Base-by-base conservation (phyloP, 2,113 vertebrate genomes). In the Hyla sarda region DNA sequence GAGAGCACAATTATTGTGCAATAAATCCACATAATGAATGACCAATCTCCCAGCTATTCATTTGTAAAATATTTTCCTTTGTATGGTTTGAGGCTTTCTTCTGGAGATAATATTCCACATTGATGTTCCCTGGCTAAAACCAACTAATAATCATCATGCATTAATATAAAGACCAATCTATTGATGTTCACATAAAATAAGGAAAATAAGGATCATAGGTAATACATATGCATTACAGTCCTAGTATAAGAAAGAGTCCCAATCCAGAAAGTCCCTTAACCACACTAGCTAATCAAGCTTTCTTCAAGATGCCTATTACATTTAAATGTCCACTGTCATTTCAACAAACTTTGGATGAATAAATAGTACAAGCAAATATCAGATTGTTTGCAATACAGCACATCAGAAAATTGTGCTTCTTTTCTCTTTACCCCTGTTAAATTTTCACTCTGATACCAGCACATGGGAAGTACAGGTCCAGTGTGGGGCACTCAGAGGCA, bases 21-120 rank as follows among this genome's bases (percentile, higher is more conserved):
- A 77, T 84, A 84, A 84, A 84, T 84, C 72, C 83, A 84, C 56
- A 84, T 84, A 76, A 84, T 84, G 72, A 84, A 84, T 84, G 72
- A 76, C 83, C 73, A 84, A 76, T 84, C 71, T 47, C n/a, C 56
- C 41, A 76, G 83, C 72, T 76, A 62, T 76, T 74, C 73, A 84
- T 84, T 84, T 84, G 65, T 84, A 82, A 82, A 71, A 69, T 83
- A 83, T 83, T 54, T 82, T 72, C 67, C 82, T 83, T 83, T 83
- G 65, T 73, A 72, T 83, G 67, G 82, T 72, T 54, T 73, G 67
- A 83, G 67, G 65, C 48, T 72, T 54, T 34, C 19, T 82, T 72
- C 67, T 72, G 67, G 82, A 83, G 48, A 54, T 72, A 72, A 81
- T 47, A 81, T 81, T 81, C 78, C 78, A 81, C 58, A 62, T 28